Percentiles rank a stretch among this genome's conserved stretches.
Evolutionary conservation across 23 tunicate species (phyloP).

Genomic region (Botrylloides violaceus): DNA sequence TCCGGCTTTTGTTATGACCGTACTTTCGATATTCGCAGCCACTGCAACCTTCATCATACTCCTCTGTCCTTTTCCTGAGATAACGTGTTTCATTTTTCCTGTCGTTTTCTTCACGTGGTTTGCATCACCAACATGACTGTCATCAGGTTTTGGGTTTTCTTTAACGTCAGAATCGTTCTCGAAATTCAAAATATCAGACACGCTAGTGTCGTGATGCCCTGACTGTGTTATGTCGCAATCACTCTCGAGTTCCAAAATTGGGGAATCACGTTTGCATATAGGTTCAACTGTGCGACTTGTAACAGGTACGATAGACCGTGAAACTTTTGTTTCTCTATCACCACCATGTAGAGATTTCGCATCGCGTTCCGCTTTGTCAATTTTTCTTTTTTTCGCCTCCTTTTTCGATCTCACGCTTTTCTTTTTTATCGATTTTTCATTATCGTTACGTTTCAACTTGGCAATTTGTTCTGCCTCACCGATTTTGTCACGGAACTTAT

Average conservation of each 20-base stretch:
- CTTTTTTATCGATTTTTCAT: background rate
- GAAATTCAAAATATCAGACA: background rate
- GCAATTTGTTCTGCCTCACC: no score
- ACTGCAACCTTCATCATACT: no score
- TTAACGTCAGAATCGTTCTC: no score
- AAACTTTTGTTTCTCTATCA: background rate
- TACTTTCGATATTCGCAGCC: no score
- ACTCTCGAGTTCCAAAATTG: background rate
- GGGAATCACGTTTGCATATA: conserved; percentile 1
- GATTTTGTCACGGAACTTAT: no score
- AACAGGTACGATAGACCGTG: conserved; percentile 20
- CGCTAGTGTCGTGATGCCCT: background rate
- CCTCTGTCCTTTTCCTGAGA: no score
- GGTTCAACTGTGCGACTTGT: conserved; percentile 26
- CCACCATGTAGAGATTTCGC: background rate
- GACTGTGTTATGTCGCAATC: no score
- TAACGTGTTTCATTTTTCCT: no score
- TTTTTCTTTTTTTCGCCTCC: conserved; percentile 3
- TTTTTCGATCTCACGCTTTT: conserved; percentile 6
- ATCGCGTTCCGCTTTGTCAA: background rate
- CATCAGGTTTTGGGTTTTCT: background rate
- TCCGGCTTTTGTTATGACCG: background rate
- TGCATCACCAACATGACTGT: background rate
- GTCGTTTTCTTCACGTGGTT: no score
- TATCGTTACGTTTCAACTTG: no score